Base-by-base conservation (phyloP, 2,888 invertebrate genomes). In the Drosophila tanythrix region DNA sequence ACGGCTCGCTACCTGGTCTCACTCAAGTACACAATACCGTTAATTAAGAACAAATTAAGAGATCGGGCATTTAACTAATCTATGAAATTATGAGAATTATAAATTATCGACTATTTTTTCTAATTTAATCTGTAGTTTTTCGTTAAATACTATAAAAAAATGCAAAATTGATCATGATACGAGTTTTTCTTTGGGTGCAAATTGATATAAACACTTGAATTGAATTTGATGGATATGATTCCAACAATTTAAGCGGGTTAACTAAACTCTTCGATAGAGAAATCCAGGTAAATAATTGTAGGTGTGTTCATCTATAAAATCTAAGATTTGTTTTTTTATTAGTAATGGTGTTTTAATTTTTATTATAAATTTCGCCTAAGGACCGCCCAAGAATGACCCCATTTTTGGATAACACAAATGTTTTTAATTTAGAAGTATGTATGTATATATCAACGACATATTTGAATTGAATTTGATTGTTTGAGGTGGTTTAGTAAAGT, bases 401-500 rank as follows among this genome's bases (percentile, higher is more conserved):
- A 58, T 63, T 67, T 59, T 40, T 57, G 8, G 40, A 68, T 50
- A 74, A 66, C 64, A 74, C 50, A 66, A 66, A 27, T 59, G 7
- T 43, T 53, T 59, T 65, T 8, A 76, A 58, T 38, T 66, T 38
- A 21, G 29, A 21, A 35, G 25, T 53, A 36, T 56, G 15, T 25
- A 46, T 74, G 27, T 50, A 27, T 56, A 31, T 57, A 50, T 75
- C 38, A 79, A 70, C 70, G 59, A 70, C 29, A 70, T 63, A 43
- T 65, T 61, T 73, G 46, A 55, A 67, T 77, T 71, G 40, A 48
- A 51, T 65, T 53, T 69, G 50, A 69, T 73, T 74, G 60, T 61
- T 64, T 79, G 50, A 56, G 48, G 65, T 65, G 64, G 40, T 61
- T 65, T 67, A 64, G 52, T 64, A 51, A 59, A 60, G 56, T 57